phyloP scores from a whole-genome alignment of 2,797 vertebrate genomes.

The Rhinatrema bivittatum region DNA sequence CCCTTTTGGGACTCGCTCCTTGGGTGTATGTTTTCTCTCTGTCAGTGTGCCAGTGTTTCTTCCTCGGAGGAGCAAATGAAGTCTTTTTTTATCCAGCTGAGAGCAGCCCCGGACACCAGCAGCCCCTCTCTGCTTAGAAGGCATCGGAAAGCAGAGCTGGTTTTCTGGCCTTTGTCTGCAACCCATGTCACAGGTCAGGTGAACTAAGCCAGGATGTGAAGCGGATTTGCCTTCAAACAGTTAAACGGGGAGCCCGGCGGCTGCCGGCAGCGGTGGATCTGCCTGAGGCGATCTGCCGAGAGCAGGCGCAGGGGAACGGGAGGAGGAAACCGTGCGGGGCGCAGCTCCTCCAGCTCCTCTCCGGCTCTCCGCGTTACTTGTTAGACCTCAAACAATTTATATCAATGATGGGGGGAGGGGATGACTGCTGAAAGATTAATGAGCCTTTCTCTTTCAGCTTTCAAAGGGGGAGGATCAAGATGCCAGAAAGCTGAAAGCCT shows the following conservation, averaged over 20 bases:
- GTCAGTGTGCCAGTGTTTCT: no score
- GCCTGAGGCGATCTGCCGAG: background rate
- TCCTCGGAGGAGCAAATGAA: slow-evolving; percentile 12
- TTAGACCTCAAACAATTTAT: background rate
- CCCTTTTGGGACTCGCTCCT: no score
- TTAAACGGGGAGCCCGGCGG: background rate
- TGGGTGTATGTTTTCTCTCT: no score
- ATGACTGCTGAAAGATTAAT: background rate
- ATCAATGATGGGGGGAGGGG: background rate
- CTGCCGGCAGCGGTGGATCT: background rate
- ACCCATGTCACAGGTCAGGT: background rate
- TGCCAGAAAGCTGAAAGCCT: no score
- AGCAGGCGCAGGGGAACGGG: background rate
- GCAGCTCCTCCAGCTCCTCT: background rate
- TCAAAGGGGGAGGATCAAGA: background rate
- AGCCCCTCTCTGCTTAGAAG: slow-evolving; percentile 6
- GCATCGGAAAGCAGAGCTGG: fast-evolving
- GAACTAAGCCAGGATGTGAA: slow-evolving; percentile 5
- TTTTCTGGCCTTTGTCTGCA: slow-evolving; percentile 4
- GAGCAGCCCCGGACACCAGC: slow-evolving; percentile 2
- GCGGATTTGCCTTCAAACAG: background rate
- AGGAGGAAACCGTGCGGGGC: background rate
- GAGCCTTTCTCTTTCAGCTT: background rate
- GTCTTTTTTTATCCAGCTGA: slow-evolving; percentile 13
- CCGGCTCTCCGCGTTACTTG: background rate